These are phyloP conservation scores for Acropora tenuis DNA, from an alignment of 64 coral and sea anemone species.

Conservation along the genomic window DNA sequence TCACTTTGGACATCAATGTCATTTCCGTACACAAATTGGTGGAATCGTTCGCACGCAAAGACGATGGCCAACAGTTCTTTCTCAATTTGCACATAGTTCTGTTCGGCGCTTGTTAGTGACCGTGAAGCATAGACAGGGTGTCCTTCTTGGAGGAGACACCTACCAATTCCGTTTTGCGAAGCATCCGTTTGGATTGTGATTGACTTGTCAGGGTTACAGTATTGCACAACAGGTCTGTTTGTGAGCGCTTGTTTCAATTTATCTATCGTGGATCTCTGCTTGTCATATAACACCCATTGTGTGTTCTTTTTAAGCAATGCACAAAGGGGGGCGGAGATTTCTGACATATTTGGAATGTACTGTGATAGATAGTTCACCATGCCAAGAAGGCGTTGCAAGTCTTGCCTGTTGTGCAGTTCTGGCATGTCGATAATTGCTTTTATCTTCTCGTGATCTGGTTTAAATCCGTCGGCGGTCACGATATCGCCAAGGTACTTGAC, in stretches of 20 bases:
- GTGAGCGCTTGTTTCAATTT: slow-evolving; percentile 11
- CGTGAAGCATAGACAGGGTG: slow-evolving; percentile 57
- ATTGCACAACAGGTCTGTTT: slow-evolving; percentile 42
- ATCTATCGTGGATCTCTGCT: slow-evolving; percentile 1
- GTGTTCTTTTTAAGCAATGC: slow-evolving; percentile 24
- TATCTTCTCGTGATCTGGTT: slow-evolving; percentile 20
- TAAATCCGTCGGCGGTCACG: slow-evolving; percentile 22
- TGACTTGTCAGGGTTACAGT: slow-evolving; percentile 15
- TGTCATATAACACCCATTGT: slow-evolving; percentile 9
- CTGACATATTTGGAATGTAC: slow-evolving; percentile 36
- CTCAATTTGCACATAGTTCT: not conserved
- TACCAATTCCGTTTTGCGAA: slow-evolving; percentile 43
- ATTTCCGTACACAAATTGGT: slow-evolving; percentile 41
- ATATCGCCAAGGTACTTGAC: slow-evolving; percentile 39
- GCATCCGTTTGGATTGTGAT: slow-evolving; percentile 39
- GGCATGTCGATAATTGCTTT: slow-evolving; percentile 25
- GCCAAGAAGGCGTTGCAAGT: slow-evolving; percentile 24
- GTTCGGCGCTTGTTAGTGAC: slow-evolving; percentile 43
- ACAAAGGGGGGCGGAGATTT: slow-evolving; percentile 15
- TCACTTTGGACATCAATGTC: slow-evolving; percentile 44
- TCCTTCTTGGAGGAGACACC: slow-evolving; percentile 42
- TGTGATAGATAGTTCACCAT: slow-evolving; percentile 30
- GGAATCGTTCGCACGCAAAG: slow-evolving; percentile 16
- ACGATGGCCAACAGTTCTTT: too few relatives aligned
- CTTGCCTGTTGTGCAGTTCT: slow-evolving; percentile 5